Conservation (phyloP, 2,888 invertebrate genomes). For the Erebia aethiops region DNA sequence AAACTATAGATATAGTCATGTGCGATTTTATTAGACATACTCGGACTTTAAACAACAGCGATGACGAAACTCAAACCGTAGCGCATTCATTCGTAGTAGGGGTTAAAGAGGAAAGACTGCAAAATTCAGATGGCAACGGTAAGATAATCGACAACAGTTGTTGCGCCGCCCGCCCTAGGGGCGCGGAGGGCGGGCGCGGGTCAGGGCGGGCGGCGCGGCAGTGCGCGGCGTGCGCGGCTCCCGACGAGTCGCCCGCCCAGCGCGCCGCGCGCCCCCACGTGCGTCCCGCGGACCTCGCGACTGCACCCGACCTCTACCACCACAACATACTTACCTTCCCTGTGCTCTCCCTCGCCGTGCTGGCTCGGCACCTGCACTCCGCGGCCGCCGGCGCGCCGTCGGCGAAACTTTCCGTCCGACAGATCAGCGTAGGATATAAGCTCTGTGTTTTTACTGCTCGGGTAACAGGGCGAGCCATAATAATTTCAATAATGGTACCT, state of each 20-base stretch:
- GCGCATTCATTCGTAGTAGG: neutral
- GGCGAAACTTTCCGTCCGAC: neutral
- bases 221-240: conserved; percentile 74
- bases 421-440: neutral
- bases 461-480: neutral
- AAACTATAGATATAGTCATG: too few species aligned
- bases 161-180: conserved; percentile 27
- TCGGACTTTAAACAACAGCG: neutral
- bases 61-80: neutral
- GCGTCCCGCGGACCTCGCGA: conserved; percentile 28
- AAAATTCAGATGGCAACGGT: conserved; percentile 30
- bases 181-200: conserved; percentile 38
- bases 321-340: neutral
- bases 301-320: conserved; percentile 1
- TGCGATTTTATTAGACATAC: neutral
- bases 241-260: conserved; percentile 56
- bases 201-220: conserved; percentile 48
- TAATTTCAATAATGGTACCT: neutral
- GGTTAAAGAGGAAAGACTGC: conserved; percentile 1
- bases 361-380: neutral
- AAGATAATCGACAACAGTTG: conserved; percentile 38
- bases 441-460: neutral
- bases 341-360: neutral
- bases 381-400: neutral
- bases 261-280: conserved; percentile 43